Evolutionary conservation across 2,113 vertebrate species (phyloP), one percentile per base, ranked within the genome.

Genomic region (Cochlearius cochlearius): DNA sequence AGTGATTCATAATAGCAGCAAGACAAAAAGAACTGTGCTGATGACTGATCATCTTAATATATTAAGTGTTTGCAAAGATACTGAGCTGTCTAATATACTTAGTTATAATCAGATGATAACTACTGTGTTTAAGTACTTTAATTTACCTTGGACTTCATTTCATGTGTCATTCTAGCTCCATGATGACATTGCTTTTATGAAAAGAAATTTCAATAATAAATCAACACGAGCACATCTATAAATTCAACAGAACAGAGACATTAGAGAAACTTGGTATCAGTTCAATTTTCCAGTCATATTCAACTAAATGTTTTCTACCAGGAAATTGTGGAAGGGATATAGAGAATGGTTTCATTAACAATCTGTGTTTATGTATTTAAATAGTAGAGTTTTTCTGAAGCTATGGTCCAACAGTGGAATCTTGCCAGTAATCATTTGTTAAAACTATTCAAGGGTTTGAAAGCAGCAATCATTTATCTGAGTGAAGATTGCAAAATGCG

Each of bases 61-160:
- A 96, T 88, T 95, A 92, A 96, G 79, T 90, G 81, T 94, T 96
- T 97, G 86, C 93, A 95, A 96, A 90, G 90, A 89, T 95, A 68
- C 83, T 66, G 86, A 95, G 92, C 83, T 91, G 82, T 89, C 92
- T 96, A 36, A 95, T 62, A 63, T 55, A 69, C 92, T 90, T 91
- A 89, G 73, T 77, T 92, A 77, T 83, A 92, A 95, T 95, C 96
- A 94, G 92, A 88, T 11, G 72, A 95, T 92, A 91, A 95, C 92
- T 94, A 92, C 77, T 86, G 71, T 8, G 14, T 88, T 96, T 94
- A 92, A 95, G 90, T 73, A 88, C 86, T 96, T 95, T 94, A 93
- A 92, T 94, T 96, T 96, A 92, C 93, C 60, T 83, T 62, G 91
- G 77, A 82, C 94, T 95, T 86, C 80, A 86, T 94, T 92, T 92